Evolutionary conservation across 2,888 invertebrate species (phyloP).

Genomic region (Apodemia zela): DNA sequence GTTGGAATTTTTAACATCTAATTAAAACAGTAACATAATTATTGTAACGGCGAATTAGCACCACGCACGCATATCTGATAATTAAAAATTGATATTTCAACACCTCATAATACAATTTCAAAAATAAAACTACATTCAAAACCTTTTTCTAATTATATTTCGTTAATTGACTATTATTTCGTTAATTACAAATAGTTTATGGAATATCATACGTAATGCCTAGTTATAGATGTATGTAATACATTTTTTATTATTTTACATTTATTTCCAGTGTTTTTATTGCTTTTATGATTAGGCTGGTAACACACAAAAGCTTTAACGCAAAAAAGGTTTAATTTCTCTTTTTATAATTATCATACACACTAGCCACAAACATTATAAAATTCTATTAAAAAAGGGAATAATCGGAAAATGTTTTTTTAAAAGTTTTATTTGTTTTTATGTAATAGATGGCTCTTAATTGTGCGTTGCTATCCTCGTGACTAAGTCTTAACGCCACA

Average conservation of each 20-base stretch:
- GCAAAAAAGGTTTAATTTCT: no score
- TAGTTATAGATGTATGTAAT: neutral
- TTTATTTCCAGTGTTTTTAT: neutral
- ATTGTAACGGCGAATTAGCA: neutral
- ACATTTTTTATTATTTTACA: slow-evolving; percentile 4
- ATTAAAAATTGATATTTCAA: slow-evolving; percentile 14
- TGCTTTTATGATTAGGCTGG: neutral
- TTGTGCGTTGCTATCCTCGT: no score
- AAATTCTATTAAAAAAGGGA: no score
- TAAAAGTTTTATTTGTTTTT: no score
- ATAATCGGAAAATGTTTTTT: no score
- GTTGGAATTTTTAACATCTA: neutral
- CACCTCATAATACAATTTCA: slow-evolving; percentile 12
- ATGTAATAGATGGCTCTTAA: no score
- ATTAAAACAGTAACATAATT: slow-evolving; percentile 12
- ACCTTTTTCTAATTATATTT: neutral
- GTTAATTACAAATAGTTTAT: slow-evolving; percentile 6
- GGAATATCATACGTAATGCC: neutral
- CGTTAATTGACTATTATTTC: slow-evolving; percentile 9
- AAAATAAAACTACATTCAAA: slow-evolving; percentile 6
- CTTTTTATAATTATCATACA: no score
- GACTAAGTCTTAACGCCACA: no score
- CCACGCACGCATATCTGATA: neutral
- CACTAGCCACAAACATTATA: no score
- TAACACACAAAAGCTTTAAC: no score